Evolutionary conservation across 2,888 invertebrate genomes (phyloP).

Genomic region (Drosophila paracracens): DNA sequence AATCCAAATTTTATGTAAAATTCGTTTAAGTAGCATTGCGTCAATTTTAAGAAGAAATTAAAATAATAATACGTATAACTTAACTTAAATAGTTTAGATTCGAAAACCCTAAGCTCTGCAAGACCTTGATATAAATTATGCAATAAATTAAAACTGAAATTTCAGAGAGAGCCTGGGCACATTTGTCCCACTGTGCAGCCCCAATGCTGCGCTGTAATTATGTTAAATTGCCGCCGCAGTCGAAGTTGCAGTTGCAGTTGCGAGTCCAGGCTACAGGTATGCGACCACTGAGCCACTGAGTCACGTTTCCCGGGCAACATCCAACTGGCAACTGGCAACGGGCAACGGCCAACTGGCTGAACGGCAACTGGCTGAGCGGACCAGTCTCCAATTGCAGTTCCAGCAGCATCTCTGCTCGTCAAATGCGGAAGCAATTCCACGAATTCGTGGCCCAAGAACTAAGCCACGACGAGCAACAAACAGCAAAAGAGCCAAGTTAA

Average conservation of each 20-base stretch:
- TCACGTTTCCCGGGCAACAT: slow-evolving; percentile 71
- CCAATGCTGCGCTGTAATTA: slow-evolving; percentile 60
- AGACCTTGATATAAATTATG: neutral
- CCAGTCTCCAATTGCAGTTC: slow-evolving; percentile 40
- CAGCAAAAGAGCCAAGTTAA: slow-evolving; percentile 3
- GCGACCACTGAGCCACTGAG: slow-evolving; percentile 72
- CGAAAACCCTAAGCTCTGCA: neutral
- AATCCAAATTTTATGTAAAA: neutral
- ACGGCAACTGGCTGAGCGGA: slow-evolving; percentile 27
- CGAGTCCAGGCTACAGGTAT: slow-evolving; percentile 56
- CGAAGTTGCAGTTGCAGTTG: slow-evolving; percentile 15
- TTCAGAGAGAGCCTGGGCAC: neutral
- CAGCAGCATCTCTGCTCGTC: slow-evolving; percentile 41
- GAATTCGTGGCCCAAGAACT: slow-evolving; percentile 78
- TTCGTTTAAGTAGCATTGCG: neutral
- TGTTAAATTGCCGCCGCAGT: slow-evolving; percentile 76
- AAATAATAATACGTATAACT: no score
- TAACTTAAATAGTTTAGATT: neutral
- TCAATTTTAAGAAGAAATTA: neutral
- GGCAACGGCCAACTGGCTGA: slow-evolving; percentile 11
- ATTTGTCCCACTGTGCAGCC: slow-evolving; percentile 54
- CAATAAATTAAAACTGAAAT: neutral
- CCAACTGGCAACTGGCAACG: slow-evolving; percentile 42
- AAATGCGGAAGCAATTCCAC: slow-evolving; percentile 78
- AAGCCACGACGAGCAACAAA: slow-evolving; percentile 56